Percentiles rank a stretch among this genome's conserved stretches.
phyloP scores from a whole-genome alignment of 2,888 invertebrate genomes.

The Hyposoter dolosus region DNA sequence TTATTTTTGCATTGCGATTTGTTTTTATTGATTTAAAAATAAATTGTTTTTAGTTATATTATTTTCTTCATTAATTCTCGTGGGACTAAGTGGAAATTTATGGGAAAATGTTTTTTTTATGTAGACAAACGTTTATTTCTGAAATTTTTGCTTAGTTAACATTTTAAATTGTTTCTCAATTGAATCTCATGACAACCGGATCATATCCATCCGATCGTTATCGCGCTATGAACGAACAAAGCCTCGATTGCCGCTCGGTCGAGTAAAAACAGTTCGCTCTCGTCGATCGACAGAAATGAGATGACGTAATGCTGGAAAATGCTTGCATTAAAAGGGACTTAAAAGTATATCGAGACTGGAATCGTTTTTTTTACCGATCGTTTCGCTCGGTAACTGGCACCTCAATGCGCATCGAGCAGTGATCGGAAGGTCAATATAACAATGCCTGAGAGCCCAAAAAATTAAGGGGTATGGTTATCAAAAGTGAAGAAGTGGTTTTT shows the following conservation, averaged over 20 bases:
- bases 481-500: not conserved
- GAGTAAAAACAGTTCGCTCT: constrained; percentile 10
- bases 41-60: not conserved
- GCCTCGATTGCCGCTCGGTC: constrained; percentile 15
- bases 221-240: constrained; percentile 25
- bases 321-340: not conserved
- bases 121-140: not conserved
- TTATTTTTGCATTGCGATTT: not conserved
- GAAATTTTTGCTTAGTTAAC: not conserved
- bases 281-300: not conserved
- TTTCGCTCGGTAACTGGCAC: not conserved
- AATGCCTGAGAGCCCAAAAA: not conserved
- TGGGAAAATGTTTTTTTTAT: not conserved
- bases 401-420: not conserved
- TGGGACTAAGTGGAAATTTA: not conserved
- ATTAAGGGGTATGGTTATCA: constrained; percentile 4
- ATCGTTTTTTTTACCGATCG: no score
- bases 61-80: not conserved
- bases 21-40: not conserved
- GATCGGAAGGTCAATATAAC: not conserved
- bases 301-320: constrained; percentile 11
- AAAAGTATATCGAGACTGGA: constrained; percentile 13
- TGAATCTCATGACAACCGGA: constrained; percentile 14
- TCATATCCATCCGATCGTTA: constrained; percentile 14
- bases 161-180: constrained; percentile 6